Evolutionary conservation across 1,140 invertebrate species (phyloP), one percentile per base, ranked within the genome.

Genomic region (Planococcus citri): DNA sequence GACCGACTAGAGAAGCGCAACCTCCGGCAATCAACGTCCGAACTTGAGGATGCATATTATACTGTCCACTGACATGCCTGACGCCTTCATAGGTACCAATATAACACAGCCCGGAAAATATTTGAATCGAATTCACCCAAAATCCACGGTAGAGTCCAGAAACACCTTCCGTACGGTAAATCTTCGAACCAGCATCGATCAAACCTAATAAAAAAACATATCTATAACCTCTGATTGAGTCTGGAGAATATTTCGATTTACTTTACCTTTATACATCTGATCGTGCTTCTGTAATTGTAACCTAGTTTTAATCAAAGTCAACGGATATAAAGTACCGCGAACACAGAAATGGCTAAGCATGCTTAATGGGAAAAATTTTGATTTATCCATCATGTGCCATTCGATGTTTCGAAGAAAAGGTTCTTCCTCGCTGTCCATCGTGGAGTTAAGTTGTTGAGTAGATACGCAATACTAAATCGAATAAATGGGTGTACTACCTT

Each of bases 321-420:
- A 82, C 0, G 96, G 96, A 80, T 98, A 98, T 1, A 98, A 83
- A 68, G 93, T 84, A 76, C 91, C 92, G 64, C 96, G 84, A 41
- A 98, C 88, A 74, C 87, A 83, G 77, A 96, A 91, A 1, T 88
- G 90, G 75, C 86, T 87, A 1, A 95, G 78, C 81, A 97, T 90
- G 67, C 93, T 96, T 41, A 98, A 79, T 1, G 95, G 94, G 76
- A 87, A 95, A 82, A 89, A 95, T 83, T 87, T 95, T 22, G 83
- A 86, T 75, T 97, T 96, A 78, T 99, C 91, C 92, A 99, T 93
- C 94, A 98, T 98, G 71, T 96, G 85, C 92, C 95, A 97, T 81
- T 98, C 94, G 73, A 99, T 97, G n/a, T 88, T 93, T 69, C 41
- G 27, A 24, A 69, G 20, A 24, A 41, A 69, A 8, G 68, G 38